These are phyloP conservation scores for Antheraea yamamai DNA, from an alignment of 2,888 invertebrate genomes.

Conservation along the genomic window DNA sequence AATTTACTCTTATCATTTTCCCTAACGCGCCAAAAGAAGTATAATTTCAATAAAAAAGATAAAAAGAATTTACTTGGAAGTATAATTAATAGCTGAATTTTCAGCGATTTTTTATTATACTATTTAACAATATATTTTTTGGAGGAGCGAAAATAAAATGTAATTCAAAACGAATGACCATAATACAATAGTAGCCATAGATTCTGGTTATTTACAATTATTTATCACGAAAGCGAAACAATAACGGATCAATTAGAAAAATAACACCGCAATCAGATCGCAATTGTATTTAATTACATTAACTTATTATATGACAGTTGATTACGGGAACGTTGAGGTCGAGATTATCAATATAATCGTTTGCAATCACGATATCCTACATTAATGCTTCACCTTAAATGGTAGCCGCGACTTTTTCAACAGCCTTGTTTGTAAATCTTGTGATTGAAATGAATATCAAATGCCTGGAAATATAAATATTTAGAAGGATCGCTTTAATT, in stretches of 20 bases:
- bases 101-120: no score
- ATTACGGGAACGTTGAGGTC: conserved; percentile 67
- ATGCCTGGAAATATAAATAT: conserved; percentile 13
- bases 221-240: conserved; percentile 27
- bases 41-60: no score
- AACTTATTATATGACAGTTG: conserved; percentile 70
- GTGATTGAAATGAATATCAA: not conserved
- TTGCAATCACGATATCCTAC: conserved; percentile 44
- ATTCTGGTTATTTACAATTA: not conserved
- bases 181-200: not conserved
- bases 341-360: conserved; percentile 58
- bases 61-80: no score
- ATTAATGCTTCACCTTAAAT: not conserved
- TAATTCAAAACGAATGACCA: no score
- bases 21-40: no score
- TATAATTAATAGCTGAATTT: no score
- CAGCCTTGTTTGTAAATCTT: conserved; percentile 4
- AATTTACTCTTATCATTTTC: no score
- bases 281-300: conserved; percentile 71
- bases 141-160: no score
- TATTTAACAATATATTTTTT: no score
- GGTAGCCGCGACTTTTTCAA: not conserved
- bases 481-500: not conserved
- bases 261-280: conserved; percentile 66
- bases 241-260: conserved; percentile 60